phyloP scores from a whole-genome alignment of 2,888 invertebrate genomes.

The Xestia ashworthii region DNA sequence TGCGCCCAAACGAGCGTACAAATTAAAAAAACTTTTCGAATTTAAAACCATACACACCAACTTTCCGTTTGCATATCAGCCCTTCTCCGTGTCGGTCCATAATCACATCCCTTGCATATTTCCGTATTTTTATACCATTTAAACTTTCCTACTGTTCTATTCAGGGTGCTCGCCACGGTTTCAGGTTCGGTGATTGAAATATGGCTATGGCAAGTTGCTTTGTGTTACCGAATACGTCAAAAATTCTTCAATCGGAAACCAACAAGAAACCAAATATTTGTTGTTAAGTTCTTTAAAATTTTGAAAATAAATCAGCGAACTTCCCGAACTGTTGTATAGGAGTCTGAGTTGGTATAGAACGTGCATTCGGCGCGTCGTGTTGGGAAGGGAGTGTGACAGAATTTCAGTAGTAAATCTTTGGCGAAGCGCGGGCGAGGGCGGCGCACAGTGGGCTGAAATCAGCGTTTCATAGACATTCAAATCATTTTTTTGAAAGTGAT shows the following conservation, averaged over 20 bases:
- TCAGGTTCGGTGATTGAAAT: constrained; percentile 45
- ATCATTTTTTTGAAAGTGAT: too few species aligned
- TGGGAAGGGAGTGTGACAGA: constrained; percentile 77
- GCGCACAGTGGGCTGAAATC: too few species aligned
- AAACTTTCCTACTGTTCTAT: constrained; percentile 32
- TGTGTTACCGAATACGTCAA: constrained; percentile 51
- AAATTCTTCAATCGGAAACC: constrained; percentile 52
- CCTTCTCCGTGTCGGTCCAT: constrained; percentile 50
- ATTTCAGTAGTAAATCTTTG: constrained; percentile 82
- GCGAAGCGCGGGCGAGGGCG: constrained; percentile 60
- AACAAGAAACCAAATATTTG: constrained; percentile 63
- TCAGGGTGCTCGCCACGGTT: constrained; percentile 9
- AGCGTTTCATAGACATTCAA: too few species aligned
- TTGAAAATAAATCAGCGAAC: constrained; percentile 77
- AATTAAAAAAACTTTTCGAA: constrained; percentile 70
- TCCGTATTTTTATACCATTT: constrained; percentile 50
- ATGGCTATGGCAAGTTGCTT: constrained; percentile 28
- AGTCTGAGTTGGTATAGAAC: constrained; percentile 56
- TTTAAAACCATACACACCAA: constrained; percentile 59
- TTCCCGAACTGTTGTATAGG: constrained; percentile 61
- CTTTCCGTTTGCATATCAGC: constrained; percentile 59
- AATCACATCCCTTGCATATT: constrained; percentile 57
- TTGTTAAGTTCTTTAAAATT: constrained; percentile 71
- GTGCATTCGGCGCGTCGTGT: constrained; percentile 62
- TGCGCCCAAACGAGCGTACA: constrained; percentile 54